phyloP scores from a whole-genome alignment of 1,140 invertebrate genomes.

The Leguminivora glycinivorella region DNA sequence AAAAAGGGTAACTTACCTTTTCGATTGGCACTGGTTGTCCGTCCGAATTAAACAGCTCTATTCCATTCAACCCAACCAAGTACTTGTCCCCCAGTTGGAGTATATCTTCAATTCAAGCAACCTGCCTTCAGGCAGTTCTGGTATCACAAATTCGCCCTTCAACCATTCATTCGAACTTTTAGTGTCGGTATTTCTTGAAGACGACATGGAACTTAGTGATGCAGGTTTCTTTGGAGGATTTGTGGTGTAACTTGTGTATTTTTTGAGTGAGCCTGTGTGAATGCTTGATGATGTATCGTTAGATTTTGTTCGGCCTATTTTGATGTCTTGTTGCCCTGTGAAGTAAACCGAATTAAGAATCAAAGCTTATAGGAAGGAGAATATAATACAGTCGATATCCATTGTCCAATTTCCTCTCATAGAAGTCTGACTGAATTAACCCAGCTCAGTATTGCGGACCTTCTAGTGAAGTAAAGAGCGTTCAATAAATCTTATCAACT shows the following conservation, averaged over 20 bases:
- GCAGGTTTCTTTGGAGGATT: conserved; percentile 47
- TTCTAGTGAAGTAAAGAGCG: too few relatives aligned
- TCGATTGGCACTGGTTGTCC: conserved; percentile 81
- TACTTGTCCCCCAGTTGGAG: conserved; percentile 90
- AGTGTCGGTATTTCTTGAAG: conserved; percentile 43
- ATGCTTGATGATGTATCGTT: conserved; percentile 34
- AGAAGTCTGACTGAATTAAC: too few relatives aligned
- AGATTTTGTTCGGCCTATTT: conserved; percentile 38
- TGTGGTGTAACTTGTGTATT: conserved; percentile 28
- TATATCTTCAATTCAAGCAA: conserved; percentile 85
- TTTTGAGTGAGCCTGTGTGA: conserved; percentile 5
- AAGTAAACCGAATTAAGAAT: conserved; percentile 20
- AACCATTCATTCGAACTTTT: conserved; percentile 1
- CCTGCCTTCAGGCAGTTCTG: conserved; percentile 86
- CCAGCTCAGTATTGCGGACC: too few relatives aligned
- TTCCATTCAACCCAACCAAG: conserved; percentile 89
- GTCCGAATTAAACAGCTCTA: conserved; percentile 86
- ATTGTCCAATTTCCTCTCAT: too few relatives aligned
- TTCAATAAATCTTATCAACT: too few relatives aligned
- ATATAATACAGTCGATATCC: too few relatives aligned
- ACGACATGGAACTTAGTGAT: conserved; percentile 43
- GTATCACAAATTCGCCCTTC: conserved; percentile 80
- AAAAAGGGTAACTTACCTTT: conserved; percentile 67
- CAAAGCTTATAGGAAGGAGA: too few relatives aligned
- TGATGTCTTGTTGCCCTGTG: conserved; percentile 49